Evolutionary conservation across 2,888 invertebrate genomes (phyloP).

Genomic region (Aleiodes testaceus): DNA sequence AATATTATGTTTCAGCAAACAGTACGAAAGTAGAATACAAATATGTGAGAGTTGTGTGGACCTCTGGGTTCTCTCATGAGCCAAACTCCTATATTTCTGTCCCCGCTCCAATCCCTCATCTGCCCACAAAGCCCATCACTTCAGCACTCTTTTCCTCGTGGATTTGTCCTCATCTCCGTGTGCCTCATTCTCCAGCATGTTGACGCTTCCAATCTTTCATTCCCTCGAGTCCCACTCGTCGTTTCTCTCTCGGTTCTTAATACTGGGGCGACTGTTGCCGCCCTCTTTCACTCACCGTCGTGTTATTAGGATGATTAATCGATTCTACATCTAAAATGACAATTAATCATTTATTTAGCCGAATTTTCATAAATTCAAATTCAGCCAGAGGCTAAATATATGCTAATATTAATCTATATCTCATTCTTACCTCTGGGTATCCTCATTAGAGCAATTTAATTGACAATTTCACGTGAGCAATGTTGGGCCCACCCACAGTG

Average conservation of each 20-base stretch:
- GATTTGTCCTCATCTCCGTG: constrained; percentile 58
- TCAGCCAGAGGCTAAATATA: not conserved
- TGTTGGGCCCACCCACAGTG: constrained; percentile 52
- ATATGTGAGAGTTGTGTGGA: constrained; percentile 62
- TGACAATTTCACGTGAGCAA: not conserved
- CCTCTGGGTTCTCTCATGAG: constrained; percentile 54
- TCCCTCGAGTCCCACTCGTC: constrained; percentile 44
- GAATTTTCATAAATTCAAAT: not conserved
- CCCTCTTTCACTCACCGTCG: constrained; percentile 15
- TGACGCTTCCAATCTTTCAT: constrained; percentile 68
- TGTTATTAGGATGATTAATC: constrained; percentile 34
- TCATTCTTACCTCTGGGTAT: not conserved
- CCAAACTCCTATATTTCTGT: constrained; percentile 39
- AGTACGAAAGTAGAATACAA: constrained; percentile 69
- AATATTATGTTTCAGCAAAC: constrained; percentile 71
- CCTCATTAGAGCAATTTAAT: not conserved
- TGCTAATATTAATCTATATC: not conserved
- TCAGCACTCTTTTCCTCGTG: constrained; percentile 52
- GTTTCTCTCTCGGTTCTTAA: constrained; percentile 18
- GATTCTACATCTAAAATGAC: constrained; percentile 25
- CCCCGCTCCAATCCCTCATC: constrained; percentile 42
- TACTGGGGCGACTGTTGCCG: constrained; percentile 34
- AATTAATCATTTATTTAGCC: constrained; percentile 12
- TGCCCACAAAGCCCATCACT: constrained; percentile 31
- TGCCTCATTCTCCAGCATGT: constrained; percentile 57